phyloP scores from a whole-genome alignment of 2,113 vertebrate genomes.

The Ploceus nigricollis region DNA sequence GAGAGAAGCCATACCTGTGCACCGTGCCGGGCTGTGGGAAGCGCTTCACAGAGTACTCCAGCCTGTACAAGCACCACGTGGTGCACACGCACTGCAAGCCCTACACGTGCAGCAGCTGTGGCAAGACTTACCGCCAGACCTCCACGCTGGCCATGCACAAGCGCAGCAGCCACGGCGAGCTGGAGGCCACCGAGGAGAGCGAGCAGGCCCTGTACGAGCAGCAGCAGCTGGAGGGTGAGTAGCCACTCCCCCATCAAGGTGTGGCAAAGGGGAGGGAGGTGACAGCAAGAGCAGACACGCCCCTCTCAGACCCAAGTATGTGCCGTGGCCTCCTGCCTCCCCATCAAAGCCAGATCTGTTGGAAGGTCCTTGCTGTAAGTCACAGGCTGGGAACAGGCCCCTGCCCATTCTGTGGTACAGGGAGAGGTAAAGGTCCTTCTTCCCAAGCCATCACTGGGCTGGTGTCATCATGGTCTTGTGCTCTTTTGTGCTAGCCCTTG shows the following conservation, averaged over 20 bases:
- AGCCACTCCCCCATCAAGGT: neutral
- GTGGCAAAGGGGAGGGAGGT: neutral
- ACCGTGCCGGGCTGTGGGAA: conserved; percentile 82
- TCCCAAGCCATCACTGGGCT: neutral
- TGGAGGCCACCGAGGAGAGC: conserved; percentile 76
- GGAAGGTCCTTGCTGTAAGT: neutral
- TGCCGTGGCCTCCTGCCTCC: neutral
- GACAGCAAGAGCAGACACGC: neutral
- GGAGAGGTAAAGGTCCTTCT: neutral
- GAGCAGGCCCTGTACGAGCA: conserved; percentile 74
- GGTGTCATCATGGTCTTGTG: neutral
- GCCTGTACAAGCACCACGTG: conserved; percentile 85
- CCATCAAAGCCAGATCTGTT: neutral
- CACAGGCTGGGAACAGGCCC: neutral
- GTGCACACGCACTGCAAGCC: conserved; percentile 87
- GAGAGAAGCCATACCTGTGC: conserved; percentile 84
- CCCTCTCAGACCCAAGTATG: neutral
- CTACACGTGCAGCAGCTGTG: conserved; percentile 79
- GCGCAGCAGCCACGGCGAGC: conserved; percentile 78
- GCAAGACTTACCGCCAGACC: conserved; percentile 83
- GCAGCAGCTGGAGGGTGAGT: conserved; percentile 72
- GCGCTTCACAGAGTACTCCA: conserved; percentile 84
- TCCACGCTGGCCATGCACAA: conserved; percentile 84
- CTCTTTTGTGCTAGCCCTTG: neutral
- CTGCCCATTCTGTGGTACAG: neutral